Base-by-base conservation (phyloP, 2,113 vertebrate species). In the Cyanoramphus novaezelandiae region DNA sequence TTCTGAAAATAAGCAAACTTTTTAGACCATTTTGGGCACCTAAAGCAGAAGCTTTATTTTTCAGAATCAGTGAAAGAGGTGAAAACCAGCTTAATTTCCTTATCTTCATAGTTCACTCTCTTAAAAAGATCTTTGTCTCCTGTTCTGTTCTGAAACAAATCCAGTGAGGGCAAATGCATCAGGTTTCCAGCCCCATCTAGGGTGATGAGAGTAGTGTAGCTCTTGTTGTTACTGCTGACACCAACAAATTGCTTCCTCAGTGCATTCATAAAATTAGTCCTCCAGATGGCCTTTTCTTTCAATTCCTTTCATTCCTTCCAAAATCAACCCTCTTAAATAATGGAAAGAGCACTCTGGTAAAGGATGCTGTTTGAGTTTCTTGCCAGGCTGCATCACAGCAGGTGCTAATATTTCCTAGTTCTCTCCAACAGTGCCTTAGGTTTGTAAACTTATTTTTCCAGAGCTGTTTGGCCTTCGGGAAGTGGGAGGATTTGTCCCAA, bases 391-490 rank as follows among this genome's bases (percentile, higher is more conserved):
- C 12, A 23, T 46, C 72, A 50, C 47, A 91, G 57, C 53, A 70
- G 49, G 27, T 57, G 39, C 49, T 74, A 39, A 3, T 69, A n/a
- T 87, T 87, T 86, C 37, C 41, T 70, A 29, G 20, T 17, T 69
- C 69, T 89, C 33, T 35, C 4, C 4, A 39, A n/a, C 8, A 49
- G n/a, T 29, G 37, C 64, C 53, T 62, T 70, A 62, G n/a, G 11
- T 84, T 65, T 62, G 44, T 84, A 81, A 93, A 49, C 65, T 57
- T 83, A 33, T 24, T 74, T 93, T 93, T 70, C 77, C 49, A 74
- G 46, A 46, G 77, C 27, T 87, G 25, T 65, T 81, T 84, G 74
- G 84, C 55, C 69, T 81, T 76, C 23, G 35, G 47, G 37, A 87
- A 0, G 7, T 25, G 24, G 37, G 68, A 93, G 24, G 37, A 67